Conservation (phyloP, 2,113 vertebrate genomes). For the Mormyrus iriodes region DNA sequence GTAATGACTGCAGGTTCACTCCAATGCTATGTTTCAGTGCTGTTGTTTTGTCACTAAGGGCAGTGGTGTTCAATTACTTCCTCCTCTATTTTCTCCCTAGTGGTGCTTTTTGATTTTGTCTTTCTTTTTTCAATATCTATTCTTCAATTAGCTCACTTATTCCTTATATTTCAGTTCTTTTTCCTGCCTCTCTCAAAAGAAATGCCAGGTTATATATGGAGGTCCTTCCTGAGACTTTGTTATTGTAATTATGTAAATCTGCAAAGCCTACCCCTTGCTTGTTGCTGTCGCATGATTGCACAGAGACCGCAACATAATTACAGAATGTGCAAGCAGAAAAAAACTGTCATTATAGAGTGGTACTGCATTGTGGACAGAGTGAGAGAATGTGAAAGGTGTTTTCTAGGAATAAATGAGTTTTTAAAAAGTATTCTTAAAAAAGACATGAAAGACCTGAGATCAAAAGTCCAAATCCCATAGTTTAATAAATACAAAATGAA, state of each 20-base stretch:
- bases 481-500: background rate
- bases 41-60: background rate
- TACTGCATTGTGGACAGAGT: background rate
- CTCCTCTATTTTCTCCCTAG: background rate
- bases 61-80: background rate
- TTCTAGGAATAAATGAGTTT: background rate
- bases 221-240: slow-evolving; percentile 18
- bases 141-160: background rate
- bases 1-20: background rate
- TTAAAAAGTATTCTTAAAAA: background rate
- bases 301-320: slow-evolving; percentile 17
- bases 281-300: slow-evolving; percentile 16
- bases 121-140: slow-evolving; percentile 3
- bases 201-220: slow-evolving; percentile 1
- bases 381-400: background rate
- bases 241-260: slow-evolving; percentile 26
- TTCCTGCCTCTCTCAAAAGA: background rate
- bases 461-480: background rate
- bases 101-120: background rate
- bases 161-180: background rate
- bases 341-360: slow-evolving; percentile 7
- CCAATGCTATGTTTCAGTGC: background rate
- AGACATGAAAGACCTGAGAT: background rate
- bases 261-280: slow-evolving; percentile 10
- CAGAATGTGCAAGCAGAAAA: slow-evolving; percentile 17